Percentiles rank a stretch among this genome's conserved stretches.
phyloP scores from a whole-genome alignment of 2,113 vertebrate genomes.

The Tinamus guttatus region DNA sequence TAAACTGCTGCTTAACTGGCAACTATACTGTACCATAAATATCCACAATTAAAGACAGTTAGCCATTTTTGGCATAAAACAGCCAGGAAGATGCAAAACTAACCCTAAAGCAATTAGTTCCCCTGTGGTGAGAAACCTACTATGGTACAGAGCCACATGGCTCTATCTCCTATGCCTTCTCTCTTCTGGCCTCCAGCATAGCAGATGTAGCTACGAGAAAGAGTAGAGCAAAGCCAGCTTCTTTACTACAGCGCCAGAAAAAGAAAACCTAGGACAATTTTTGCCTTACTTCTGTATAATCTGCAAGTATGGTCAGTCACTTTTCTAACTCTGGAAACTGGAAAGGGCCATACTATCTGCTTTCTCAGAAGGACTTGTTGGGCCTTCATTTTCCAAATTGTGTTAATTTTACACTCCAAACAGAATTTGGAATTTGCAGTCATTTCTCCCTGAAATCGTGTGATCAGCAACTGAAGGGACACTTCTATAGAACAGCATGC shows the following conservation, averaged over 20 bases:
- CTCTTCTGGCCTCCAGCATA: not conserved
- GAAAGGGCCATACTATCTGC: not conserved
- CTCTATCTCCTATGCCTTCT: not conserved
- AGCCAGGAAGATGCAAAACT: not conserved
- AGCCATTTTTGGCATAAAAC: not conserved
- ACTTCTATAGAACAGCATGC: not conserved
- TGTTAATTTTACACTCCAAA: not conserved
- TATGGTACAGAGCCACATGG: not conserved
- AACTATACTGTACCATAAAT: not conserved
- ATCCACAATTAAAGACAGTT: not conserved
- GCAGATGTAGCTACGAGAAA: not conserved
- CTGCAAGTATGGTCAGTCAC: not conserved
- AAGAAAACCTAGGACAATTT: not conserved
- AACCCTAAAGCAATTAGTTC: not conserved
- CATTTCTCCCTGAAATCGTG: not conserved
- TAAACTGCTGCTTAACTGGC: not conserved
- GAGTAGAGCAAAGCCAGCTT: not conserved
- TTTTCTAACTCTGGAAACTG: not conserved
- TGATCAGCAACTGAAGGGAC: not conserved
- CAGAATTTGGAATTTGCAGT: not conserved
- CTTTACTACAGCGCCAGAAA: not conserved
- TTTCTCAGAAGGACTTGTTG: not conserved
- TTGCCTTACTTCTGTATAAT: not conserved
- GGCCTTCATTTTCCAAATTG: not conserved
- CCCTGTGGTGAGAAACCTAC: not conserved